These are phyloP conservation scores for Xenopus petersii DNA, from an alignment of 2,797 vertebrate species.

Conservation along the genomic window DNA sequence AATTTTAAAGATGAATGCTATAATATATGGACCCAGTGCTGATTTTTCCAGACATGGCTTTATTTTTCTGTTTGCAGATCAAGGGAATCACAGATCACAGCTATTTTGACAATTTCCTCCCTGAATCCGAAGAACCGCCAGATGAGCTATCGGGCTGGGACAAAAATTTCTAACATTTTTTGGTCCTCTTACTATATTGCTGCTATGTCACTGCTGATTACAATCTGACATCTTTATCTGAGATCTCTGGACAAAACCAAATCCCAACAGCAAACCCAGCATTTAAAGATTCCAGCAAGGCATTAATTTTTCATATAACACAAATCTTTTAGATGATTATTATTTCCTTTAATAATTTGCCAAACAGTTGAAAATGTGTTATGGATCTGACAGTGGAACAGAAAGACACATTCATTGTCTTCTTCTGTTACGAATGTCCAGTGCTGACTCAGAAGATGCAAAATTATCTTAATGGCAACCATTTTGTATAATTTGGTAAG, in stretches of 20 bases:
- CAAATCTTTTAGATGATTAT: neutral
- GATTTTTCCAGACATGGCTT: neutral
- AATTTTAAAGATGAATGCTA: neutral
- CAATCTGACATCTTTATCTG: neutral
- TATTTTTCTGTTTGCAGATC: conserved; percentile 55
- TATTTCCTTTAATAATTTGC: no score
- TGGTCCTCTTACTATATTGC: neutral
- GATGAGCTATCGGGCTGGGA: conserved; percentile 77
- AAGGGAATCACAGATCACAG: conserved; percentile 71
- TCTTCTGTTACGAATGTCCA: conserved; percentile 1
- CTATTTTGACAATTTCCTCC: conserved; percentile 72
- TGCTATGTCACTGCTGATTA: neutral
- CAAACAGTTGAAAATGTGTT: no score
- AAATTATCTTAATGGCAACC: neutral
- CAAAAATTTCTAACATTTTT: conserved; percentile 68
- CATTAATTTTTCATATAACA: neutral
- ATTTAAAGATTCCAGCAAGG: conserved; percentile 1
- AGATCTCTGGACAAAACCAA: neutral
- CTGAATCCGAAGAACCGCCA: conserved; percentile 66
- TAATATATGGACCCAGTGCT: neutral
- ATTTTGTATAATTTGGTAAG: conserved; percentile 24
- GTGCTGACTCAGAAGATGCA: neutral
- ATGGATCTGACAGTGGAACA: neutral
- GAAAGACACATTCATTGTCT: neutral
- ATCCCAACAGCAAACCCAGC: neutral